These are phyloP conservation scores for Hydrotaea cyrtoneurina DNA, from an alignment of 2,888 invertebrate species.

Conservation along the genomic window DNA sequence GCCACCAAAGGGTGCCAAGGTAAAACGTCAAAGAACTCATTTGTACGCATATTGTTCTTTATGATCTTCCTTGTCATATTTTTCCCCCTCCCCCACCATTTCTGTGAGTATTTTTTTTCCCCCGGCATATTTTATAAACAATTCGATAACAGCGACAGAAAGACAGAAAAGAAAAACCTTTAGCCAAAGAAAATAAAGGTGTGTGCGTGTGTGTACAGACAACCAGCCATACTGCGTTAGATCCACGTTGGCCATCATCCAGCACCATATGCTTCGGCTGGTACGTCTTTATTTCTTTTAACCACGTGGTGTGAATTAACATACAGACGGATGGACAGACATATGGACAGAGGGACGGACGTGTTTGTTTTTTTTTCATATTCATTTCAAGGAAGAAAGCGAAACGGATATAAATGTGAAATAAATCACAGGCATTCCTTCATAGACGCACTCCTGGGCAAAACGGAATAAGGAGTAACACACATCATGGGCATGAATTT, in stretches of 20 bases:
- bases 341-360: not conserved
- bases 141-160: not conserved
- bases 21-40: slow-evolving; percentile 35
- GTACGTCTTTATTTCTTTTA: not conserved
- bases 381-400: slow-evolving; percentile 39
- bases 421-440: not conserved
- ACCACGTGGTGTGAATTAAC: slow-evolving; percentile 23
- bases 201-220: not conserved
- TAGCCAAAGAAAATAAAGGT: slow-evolving; percentile 1
- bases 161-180: not conserved
- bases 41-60: slow-evolving; percentile 13
- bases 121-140: not conserved
- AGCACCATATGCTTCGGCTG: not conserved
- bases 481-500: not conserved
- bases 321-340: not conserved
- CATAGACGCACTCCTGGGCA: not conserved
- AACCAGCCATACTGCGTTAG: not conserved
- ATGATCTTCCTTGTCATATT: not conserved
- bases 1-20: slow-evolving; percentile 21
- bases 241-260: not conserved
- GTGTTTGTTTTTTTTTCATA: slow-evolving; percentile 20
- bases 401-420: slow-evolving; percentile 40
- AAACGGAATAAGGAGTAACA: slow-evolving; percentile 9
- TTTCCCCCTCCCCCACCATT: not conserved
- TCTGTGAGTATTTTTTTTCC: not conserved